Conservation (phyloP, 2,113 vertebrate species). For the Siniperca chuatsi region DNA sequence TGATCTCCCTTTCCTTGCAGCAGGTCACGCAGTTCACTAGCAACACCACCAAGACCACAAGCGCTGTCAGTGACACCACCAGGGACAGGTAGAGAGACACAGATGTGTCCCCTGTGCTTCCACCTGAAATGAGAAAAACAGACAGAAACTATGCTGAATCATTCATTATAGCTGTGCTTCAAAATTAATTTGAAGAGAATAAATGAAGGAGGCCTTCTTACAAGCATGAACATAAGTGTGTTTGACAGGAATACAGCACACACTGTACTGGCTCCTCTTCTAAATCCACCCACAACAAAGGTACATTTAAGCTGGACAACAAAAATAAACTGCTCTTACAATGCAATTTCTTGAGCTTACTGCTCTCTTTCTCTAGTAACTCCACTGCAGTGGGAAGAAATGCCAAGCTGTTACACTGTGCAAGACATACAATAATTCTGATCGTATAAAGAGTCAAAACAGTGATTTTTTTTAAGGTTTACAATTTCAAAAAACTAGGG, state of each 20-base stretch:
- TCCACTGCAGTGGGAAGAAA: conserved; percentile 5
- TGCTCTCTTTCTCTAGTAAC: background rate
- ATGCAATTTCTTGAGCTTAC: background rate
- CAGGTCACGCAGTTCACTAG: conserved; percentile 94
- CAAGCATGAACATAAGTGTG: conserved; percentile 2
- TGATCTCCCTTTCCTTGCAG: conserved; percentile 96
- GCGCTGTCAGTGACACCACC: conserved; percentile 86
- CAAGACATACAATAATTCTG: background rate
- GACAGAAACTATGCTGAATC: conserved; percentile 25
- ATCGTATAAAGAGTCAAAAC: background rate
- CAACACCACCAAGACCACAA: conserved; percentile 88
- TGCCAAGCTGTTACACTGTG: background rate
- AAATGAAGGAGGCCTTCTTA: background rate
- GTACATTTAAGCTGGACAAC: conserved; percentile 22
- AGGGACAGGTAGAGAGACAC: conserved; percentile 81
- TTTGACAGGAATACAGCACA: conserved; percentile 24
- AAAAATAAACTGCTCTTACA: conserved; percentile 41
- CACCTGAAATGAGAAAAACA: conserved; percentile 61
- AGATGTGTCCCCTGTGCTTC: conserved; percentile 41
- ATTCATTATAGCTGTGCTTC: conserved; percentile 2
- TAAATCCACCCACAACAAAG: conserved; percentile 46
- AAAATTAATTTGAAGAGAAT: conserved; percentile 2
- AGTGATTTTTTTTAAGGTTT: background rate
- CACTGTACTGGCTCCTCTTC: conserved; percentile 4
- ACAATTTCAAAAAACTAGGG: background rate